phyloP scores from a whole-genome alignment of 2,113 vertebrate species.

The Arenaria interpres region DNA sequence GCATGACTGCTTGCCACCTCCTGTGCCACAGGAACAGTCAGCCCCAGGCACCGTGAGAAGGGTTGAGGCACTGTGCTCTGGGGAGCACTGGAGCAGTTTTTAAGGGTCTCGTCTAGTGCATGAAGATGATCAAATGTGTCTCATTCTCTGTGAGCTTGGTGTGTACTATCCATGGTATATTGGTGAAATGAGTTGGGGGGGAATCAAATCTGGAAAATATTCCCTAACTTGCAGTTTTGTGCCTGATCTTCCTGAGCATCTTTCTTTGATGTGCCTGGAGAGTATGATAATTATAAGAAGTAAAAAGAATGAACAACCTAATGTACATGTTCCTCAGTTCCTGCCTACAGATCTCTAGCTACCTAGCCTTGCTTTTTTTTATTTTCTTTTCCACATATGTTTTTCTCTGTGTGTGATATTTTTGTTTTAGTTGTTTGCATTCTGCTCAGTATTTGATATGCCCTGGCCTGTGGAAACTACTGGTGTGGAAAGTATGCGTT shows the following conservation, averaged over 20 bases:
- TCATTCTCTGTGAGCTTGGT: background rate
- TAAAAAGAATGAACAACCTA: background rate
- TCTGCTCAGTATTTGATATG: background rate
- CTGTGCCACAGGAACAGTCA: background rate
- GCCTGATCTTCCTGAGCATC: background rate
- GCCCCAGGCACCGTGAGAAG: background rate
- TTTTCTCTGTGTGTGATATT: background rate
- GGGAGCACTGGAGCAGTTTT: background rate
- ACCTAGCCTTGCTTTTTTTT: background rate
- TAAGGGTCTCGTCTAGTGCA: background rate
- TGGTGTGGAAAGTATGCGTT: background rate
- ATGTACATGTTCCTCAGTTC: background rate
- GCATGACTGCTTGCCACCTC: background rate
- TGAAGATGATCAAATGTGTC: background rate
- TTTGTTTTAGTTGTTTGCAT: background rate
- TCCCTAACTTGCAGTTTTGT: background rate
- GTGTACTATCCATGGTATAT: rapidly evolving
- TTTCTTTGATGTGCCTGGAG: background rate
- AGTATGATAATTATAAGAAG: background rate
- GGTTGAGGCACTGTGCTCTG: background rate
- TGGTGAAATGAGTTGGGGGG: background rate
- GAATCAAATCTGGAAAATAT: background rate
- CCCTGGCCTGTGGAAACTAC: background rate
- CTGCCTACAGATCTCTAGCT: background rate
- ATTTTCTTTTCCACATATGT: background rate